Base-by-base conservation (phyloP, 1,140 invertebrate species). In the Drosophila kohkoa region DNA sequence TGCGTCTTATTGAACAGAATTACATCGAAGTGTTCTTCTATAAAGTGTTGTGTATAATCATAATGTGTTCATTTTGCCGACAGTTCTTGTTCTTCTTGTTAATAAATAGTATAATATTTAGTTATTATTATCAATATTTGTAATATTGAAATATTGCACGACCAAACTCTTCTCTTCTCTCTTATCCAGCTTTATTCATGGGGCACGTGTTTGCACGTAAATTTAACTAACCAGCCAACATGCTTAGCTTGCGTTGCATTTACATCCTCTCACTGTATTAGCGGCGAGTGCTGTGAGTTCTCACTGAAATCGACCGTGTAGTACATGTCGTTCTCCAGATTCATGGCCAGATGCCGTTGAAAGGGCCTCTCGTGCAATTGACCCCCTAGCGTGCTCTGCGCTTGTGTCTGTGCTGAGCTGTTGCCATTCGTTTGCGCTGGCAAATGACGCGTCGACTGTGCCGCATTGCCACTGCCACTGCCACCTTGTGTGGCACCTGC, bases 291-390 rank as follows among this genome's bases (percentile, higher is more conserved):
- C 91, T 95, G 95, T 79, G 94, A 95, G 45, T 91, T 91, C 92
- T 95, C 95, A 86, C 95, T 95, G 93, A 96, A 95, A 92, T 96
- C 95, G 70, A 96, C 93, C 30, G 95, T 95, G 93, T 95, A 96
- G 92, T 95, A 96, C 95, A 96, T 95, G 72, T 96, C 95, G 32
- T 95, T 92, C 79, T 92, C 92, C 35, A 92, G 75, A 75, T 92
- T 94, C 85, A 94, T 94, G 88, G 95, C 95, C 77, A 95, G 90
- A 48, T 94, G 92, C 32, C 94, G 93, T 32, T 85, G 92, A 68
- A 78, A 92, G 0, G 83, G 91, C n/a, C 91, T 80, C 54, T 92
- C 91, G 55, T 92, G 91, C 72, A 92, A 64, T 46, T 90, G 87
- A 7, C 91, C 81, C 52, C 85, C 81, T 46, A 89, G 69, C 66